Evolutionary conservation across 2,113 vertebrate genomes (phyloP).

Genomic region (Tupaia chinensis): DNA sequence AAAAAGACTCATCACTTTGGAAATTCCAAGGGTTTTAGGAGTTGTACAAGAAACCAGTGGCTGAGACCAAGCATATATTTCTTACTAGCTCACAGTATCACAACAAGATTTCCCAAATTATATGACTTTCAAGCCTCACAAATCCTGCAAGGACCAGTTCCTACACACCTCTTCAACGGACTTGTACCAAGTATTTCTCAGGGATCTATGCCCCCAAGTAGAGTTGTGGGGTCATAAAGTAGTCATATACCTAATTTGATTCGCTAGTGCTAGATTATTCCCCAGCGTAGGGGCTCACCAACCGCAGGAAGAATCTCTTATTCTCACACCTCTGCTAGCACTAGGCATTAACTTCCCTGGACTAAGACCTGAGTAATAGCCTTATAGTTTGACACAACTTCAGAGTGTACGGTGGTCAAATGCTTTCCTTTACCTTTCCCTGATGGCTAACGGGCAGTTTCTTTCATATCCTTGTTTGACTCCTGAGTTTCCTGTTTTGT

Average conservation of each 20-base stretch:
- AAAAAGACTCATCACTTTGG: neutral
- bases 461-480: neutral
- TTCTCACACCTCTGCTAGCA: neutral
- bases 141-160: neutral
- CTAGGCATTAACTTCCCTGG: neutral
- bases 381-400: neutral
- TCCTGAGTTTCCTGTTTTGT: neutral
- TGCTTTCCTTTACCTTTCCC: slow-evolving; percentile 38
- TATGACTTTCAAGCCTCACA: neutral
- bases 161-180: neutral
- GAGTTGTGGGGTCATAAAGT: neutral
- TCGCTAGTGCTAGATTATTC: neutral
- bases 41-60: neutral
- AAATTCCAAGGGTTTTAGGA: neutral
- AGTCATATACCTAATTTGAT: neutral
- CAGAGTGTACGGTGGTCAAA: neutral
- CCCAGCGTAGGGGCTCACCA: neutral
- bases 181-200: neutral
- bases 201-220: neutral
- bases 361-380: neutral
- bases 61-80: neutral
- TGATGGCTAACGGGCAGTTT: neutral
- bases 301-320: neutral
- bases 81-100: neutral
- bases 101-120: neutral